These are phyloP conservation scores for Drosophila phalerata DNA, from an alignment of 2,888 invertebrate genomes.

Conservation along the genomic window DNA sequence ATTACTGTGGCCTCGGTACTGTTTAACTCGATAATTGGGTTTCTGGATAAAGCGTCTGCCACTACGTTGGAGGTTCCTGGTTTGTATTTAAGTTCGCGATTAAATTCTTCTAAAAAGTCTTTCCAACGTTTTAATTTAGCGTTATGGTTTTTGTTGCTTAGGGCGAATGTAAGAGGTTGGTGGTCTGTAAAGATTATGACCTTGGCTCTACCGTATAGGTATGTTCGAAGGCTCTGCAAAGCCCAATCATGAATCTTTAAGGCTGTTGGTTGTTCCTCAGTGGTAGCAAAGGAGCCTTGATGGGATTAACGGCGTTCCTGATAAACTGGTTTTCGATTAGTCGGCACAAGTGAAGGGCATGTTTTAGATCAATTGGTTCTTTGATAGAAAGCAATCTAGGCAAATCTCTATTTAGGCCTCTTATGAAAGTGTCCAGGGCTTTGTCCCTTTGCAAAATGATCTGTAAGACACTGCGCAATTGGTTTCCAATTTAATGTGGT, in stretches of 20 bases:
- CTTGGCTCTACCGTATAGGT: conserved; percentile 73
- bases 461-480: conserved; percentile 1
- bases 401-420: too few species aligned
- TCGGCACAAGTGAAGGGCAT: too few species aligned
- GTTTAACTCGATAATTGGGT: conserved; percentile 20
- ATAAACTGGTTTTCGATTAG: too few species aligned
- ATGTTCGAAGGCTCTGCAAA: conserved; percentile 19
- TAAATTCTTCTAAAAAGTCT: conserved; percentile 39
- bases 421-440: not conserved
- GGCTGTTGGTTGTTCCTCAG: not conserved
- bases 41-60: conserved; percentile 35
- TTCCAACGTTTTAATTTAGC: conserved; percentile 48
- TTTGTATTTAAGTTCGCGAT: conserved; percentile 74
- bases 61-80: conserved; percentile 42
- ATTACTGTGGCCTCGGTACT: conserved; percentile 31
- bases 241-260: not conserved
- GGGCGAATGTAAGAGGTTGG: too few species aligned
- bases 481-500: conserved; percentile 1
- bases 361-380: too few species aligned
- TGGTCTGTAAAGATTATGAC: conserved; percentile 14
- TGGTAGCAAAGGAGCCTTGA: too few species aligned
- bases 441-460: not conserved
- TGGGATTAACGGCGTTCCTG: too few species aligned
- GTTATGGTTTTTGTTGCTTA: conserved; percentile 27
- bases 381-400: too few species aligned